Percentiles rank a stretch among this genome's conserved stretches.
These are phyloP conservation scores for Phylloscopus trochilus DNA, from an alignment of 2,113 vertebrate genomes.

Conservation along the genomic window DNA sequence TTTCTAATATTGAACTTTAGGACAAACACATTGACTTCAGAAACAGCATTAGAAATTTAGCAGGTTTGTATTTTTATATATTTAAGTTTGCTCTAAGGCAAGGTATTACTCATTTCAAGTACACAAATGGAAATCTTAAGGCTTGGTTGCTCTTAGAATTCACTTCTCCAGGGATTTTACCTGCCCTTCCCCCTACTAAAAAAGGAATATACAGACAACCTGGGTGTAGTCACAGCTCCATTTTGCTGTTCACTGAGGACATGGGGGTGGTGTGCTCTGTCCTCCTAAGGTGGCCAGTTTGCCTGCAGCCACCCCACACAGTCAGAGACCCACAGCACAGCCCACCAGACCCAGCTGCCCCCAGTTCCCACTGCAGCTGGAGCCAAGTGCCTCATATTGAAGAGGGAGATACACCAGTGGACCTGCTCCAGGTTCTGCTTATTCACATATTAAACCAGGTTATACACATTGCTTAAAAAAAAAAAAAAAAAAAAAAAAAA, in stretches of 20 bases:
- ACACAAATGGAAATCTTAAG: not conserved
- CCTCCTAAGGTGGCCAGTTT: not conserved
- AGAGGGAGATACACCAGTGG: not conserved
- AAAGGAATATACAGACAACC: not conserved
- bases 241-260: not conserved
- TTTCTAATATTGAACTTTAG: constrained; percentile 37
- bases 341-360: not conserved
- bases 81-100: not conserved
- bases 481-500: too few relatives aligned
- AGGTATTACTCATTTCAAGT: not conserved
- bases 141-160: not conserved
- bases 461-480: not conserved
- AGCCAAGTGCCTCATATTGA: not conserved
- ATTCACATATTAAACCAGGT: not conserved
- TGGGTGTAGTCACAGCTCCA: not conserved
- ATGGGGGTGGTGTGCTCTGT: fast-evolving
- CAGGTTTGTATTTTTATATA: not conserved
- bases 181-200: not conserved
- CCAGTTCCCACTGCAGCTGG: not conserved
- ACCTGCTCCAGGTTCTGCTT: not conserved
- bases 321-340: not conserved
- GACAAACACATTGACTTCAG: not conserved
- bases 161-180: not conserved
- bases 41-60: not conserved
- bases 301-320: not conserved